Evolutionary conservation across 2,797 vertebrate genomes (phyloP).

Genomic region (Catamblyrhynchus diadema): DNA sequence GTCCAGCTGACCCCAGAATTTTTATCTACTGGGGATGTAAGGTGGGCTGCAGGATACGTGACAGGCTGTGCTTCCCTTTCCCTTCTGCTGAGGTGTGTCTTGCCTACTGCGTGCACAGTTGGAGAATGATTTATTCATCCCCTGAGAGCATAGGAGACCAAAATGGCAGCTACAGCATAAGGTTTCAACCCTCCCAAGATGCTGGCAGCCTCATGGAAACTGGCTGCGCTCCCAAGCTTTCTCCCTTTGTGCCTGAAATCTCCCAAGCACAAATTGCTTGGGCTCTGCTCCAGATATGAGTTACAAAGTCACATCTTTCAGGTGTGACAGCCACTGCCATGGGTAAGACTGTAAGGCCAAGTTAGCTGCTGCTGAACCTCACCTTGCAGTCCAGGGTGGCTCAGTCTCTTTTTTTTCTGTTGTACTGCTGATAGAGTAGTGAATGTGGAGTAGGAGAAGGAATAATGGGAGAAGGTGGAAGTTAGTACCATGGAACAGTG

Average conservation of each 20-base stretch:
- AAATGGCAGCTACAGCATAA: neutral
- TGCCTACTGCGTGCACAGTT: neutral
- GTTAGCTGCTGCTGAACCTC: neutral
- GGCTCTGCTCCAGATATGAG: neutral
- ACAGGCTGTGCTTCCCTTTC: neutral
- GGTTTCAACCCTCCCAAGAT: neutral
- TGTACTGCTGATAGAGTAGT: neutral
- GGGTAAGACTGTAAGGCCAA: neutral
- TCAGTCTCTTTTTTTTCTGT: neutral
- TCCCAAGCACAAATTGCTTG: neutral
- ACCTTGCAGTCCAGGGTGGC: neutral
- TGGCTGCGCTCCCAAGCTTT: neutral
- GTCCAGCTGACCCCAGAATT: neutral
- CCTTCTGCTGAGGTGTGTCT: neutral
- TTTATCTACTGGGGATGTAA: neutral
- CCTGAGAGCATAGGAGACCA: neutral
- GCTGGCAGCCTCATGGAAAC: neutral
- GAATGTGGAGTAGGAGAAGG: neutral
- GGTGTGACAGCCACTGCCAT: neutral
- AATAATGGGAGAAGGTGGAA: neutral
- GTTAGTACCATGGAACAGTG: accelerated
- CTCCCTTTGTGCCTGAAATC: neutral
- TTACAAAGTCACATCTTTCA: neutral
- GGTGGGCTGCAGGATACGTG: neutral
- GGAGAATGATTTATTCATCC: neutral